Evolutionary conservation across 1,140 invertebrate species (phyloP).

Genomic region (Ditylenchus dipsaci): DNA sequence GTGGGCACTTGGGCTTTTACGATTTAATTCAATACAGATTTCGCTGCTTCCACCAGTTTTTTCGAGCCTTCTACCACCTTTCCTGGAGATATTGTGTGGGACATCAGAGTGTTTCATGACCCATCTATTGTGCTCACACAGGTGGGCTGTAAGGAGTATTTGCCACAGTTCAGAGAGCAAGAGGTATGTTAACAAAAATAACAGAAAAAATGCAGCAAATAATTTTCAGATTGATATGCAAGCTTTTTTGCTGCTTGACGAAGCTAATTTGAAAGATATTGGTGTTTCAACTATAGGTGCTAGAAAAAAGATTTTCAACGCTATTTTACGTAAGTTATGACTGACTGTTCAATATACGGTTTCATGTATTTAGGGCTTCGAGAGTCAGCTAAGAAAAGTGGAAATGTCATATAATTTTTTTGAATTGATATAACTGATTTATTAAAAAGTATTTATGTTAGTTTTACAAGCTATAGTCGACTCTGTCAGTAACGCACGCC

Average conservation of each 20-base stretch:
- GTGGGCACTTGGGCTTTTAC: too few relatives aligned
- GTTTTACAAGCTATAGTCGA: too few relatives aligned
- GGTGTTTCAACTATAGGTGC: conserved; percentile 54
- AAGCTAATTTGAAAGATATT: conserved; percentile 53
- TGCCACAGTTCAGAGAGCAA: conserved; percentile 51
- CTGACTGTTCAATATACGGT: background rate
- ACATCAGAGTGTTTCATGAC: conserved; percentile 46
- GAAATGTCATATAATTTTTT: too few relatives aligned
- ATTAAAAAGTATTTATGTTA: too few relatives aligned
- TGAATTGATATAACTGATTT: too few relatives aligned
- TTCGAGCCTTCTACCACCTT: conserved; percentile 31
- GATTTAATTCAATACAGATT: conserved; percentile 27
- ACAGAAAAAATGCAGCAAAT: background rate
- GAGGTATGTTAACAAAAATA: conserved; percentile 32
- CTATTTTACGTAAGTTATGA: conserved; percentile 46
- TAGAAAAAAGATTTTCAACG: conserved; percentile 55
- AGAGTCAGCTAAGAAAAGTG: conserved; percentile 33
- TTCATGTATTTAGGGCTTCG: conserved; percentile 35
- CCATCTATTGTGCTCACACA: conserved; percentile 52
- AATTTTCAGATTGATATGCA: conserved; percentile 55
- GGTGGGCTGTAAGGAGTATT: conserved; percentile 51
- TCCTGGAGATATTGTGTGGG: conserved; percentile 42
- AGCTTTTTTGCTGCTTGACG: conserved; percentile 54
- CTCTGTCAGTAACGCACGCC: too few relatives aligned
- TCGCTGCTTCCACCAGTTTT: conserved; percentile 46